Conservation (phyloP, 2,113 vertebrate genomes). For the Sapayoa aenigma region DNA sequence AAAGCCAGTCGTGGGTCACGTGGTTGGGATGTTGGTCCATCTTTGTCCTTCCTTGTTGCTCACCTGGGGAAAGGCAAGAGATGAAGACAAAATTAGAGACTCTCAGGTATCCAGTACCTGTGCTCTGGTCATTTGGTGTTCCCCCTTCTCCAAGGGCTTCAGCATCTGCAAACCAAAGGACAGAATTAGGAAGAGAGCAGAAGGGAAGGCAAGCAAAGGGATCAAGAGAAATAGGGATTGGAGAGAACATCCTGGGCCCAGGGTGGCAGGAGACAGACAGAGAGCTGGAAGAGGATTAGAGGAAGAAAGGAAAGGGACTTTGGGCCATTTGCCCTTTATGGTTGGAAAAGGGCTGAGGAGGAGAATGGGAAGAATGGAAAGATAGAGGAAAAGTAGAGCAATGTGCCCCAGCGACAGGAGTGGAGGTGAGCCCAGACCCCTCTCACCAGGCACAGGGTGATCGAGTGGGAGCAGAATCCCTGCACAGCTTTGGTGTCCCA, state of each 20-base stretch:
- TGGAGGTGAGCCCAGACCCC: background rate
- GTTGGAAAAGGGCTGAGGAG: background rate
- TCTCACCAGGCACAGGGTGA: background rate
- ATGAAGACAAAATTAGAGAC: background rate
- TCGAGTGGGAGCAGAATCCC: background rate
- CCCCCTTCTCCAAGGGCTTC: background rate
- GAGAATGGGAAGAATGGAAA: background rate
- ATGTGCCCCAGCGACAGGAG: accelerated
- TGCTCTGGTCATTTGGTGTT: background rate
- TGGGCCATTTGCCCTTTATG: background rate
- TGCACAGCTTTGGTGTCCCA: background rate
- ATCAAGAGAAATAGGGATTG: background rate
- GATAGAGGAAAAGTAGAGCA: background rate
- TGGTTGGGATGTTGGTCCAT: background rate
- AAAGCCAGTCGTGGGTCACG: background rate
- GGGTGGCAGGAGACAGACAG: background rate
- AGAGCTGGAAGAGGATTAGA: background rate
- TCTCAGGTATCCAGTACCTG: background rate
- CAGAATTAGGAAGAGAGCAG: background rate
- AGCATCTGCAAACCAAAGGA: background rate
- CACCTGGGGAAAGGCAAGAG: background rate
- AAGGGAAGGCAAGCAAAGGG: background rate
- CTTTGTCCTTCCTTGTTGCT: background rate
- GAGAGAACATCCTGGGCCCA: background rate
- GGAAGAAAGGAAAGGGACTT: background rate